These are phyloP conservation scores for Drosophila suboccidentalis DNA, from an alignment of 2,888 invertebrate genomes.

Conservation along the genomic window DNA sequence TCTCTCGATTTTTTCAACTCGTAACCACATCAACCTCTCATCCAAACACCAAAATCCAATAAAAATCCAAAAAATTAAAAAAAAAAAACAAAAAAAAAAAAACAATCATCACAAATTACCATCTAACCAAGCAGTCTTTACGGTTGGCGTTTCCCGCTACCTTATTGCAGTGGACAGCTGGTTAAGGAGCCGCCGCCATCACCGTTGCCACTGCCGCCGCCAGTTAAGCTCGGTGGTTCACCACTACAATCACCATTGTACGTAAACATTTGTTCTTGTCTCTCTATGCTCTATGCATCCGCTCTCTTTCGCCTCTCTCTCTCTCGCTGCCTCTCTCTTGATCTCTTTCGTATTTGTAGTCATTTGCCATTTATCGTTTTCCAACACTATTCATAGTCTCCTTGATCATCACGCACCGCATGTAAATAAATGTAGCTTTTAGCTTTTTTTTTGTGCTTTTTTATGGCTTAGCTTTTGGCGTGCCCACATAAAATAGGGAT, in stretches of 20 bases:
- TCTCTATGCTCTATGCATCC: no score
- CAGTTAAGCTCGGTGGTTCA: constrained; percentile 91
- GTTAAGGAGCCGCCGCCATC: constrained; percentile 91
- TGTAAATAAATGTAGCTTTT: constrained; percentile 28
- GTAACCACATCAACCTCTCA: constrained; percentile 39
- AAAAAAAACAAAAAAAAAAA: constrained; percentile 26
- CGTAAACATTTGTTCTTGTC: constrained; percentile 82
- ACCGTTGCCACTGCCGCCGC: constrained; percentile 92
- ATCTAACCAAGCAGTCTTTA: constrained; percentile 91
- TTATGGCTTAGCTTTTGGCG: constrained; percentile 12
- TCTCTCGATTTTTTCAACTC: no score
- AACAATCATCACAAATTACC: constrained; percentile 48
- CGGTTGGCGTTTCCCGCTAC: constrained; percentile 98
- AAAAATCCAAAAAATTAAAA: constrained; percentile 30
- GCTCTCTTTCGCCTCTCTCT: not conserved
- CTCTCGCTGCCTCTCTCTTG: constrained; percentile 3
- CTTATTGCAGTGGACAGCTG: constrained; percentile 94
- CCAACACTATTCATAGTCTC: constrained; percentile 36
- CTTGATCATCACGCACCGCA: constrained; percentile 34
- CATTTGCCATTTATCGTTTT: constrained; percentile 15
- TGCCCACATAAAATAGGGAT: constrained; percentile 3
- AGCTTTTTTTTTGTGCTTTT: constrained; percentile 1
- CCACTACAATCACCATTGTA: constrained; percentile 90
- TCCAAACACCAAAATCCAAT: constrained; percentile 37
- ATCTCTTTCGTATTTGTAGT: constrained; percentile 11